These are phyloP conservation scores for Euura saliciscinereae DNA, from an alignment of 1,140 invertebrate species.

Conservation along the genomic window DNA sequence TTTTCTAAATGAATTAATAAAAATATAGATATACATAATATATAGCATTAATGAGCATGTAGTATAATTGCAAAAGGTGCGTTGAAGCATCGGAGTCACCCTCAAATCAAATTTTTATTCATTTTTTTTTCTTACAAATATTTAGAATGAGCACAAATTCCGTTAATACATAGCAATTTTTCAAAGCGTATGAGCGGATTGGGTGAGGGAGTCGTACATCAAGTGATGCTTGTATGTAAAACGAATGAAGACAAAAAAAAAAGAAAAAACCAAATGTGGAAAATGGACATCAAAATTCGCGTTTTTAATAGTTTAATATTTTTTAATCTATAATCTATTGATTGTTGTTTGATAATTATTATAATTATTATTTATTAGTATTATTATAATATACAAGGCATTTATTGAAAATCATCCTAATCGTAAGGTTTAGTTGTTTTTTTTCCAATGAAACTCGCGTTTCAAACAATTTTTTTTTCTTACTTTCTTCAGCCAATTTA, in stretches of 20 bases:
- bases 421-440: background rate
- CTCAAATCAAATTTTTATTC: background rate
- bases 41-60: background rate
- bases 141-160: background rate
- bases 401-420: background rate
- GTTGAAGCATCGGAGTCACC: background rate
- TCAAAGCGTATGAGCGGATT: background rate
- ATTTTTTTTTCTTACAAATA: background rate
- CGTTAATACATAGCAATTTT: background rate
- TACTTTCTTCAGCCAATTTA: background rate
- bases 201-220: background rate
- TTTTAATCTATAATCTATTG: background rate
- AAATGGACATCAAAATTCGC: background rate
- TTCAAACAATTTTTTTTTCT: background rate
- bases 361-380: background rate
- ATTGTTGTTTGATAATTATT: background rate
- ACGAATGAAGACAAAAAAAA: background rate
- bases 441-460: background rate
- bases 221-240: background rate
- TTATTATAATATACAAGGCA: constrained; percentile 5
- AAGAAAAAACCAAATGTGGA: background rate
- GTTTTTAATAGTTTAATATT: background rate
- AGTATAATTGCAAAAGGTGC: background rate
- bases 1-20: background rate
- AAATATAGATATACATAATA: background rate